Conservation (phyloP, 64 coral and sea anemone species). For the Catalaphyllia jardinei region DNA sequence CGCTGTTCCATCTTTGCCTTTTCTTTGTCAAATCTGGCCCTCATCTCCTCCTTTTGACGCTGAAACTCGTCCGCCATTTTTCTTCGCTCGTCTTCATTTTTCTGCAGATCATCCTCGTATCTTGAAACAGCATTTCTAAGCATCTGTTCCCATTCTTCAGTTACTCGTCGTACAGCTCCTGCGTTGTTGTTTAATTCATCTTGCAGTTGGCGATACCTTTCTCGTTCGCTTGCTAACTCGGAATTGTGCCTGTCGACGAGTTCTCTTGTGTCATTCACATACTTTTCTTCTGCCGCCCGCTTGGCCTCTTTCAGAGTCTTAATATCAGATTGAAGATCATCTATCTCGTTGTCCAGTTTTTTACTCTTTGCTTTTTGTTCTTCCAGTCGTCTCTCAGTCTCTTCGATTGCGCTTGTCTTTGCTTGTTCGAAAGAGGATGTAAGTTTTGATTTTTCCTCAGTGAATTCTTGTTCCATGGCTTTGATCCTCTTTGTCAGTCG, state of each 20-base stretch:
- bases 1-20: background rate
- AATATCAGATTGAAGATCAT: slow-evolving; percentile 40
- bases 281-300: slow-evolving; percentile 20
- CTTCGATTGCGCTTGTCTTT: slow-evolving; percentile 28
- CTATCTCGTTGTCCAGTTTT: slow-evolving; percentile 50
- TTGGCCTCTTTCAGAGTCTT: slow-evolving; percentile 50
- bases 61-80: slow-evolving; percentile 26
- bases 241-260: slow-evolving; percentile 40
- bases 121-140: slow-evolving; percentile 50
- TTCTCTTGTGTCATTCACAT: slow-evolving; percentile 30
- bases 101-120: slow-evolving; percentile 68
- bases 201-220: slow-evolving; percentile 39
- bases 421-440: slow-evolving; percentile 30
- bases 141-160: slow-evolving; percentile 82
- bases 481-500: slow-evolving; percentile 53
- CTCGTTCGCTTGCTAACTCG: slow-evolving; percentile 44
- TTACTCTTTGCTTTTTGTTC: slow-evolving; percentile 44
- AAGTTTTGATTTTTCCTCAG: slow-evolving; percentile 49
- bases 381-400: slow-evolving; percentile 34
- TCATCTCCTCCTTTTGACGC: slow-evolving; percentile 23
- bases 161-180: slow-evolving; percentile 45
- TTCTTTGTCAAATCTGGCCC: slow-evolving; percentile 27
- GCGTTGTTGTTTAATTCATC: slow-evolving; percentile 71
- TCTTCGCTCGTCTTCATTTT: slow-evolving; percentile 54
- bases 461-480: slow-evolving; percentile 45